Percentiles rank a stretch among this genome's conserved stretches.
These are phyloP conservation scores for Lampris incognitus DNA, from an alignment of 2,113 vertebrate genomes.

Conservation along the genomic window DNA sequence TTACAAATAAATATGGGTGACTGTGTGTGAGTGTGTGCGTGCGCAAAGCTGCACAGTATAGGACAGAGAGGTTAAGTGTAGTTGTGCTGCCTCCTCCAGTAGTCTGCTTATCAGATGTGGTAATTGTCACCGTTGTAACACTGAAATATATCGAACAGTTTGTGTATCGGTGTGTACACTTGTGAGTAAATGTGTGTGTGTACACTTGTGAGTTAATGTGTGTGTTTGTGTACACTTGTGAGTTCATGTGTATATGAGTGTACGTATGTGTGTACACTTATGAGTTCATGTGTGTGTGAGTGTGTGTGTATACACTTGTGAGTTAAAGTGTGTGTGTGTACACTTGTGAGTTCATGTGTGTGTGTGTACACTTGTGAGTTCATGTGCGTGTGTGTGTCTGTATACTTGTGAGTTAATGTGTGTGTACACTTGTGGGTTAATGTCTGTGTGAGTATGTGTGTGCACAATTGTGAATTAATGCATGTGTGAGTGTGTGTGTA, in stretches of 20 bases:
- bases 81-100: constrained; percentile 37
- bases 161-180: constrained; percentile 70
- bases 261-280: neutral
- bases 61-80: neutral
- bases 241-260: neutral
- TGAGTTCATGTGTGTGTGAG: neutral
- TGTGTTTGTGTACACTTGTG: neutral
- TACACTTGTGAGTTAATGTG: constrained; percentile 5
- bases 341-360: neutral
- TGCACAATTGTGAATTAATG: no score
- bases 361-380: neutral
- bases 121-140: constrained; percentile 65
- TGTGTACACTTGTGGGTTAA: neutral
- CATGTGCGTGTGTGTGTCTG: constrained; percentile 6
- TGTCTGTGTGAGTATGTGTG: constrained; percentile 12
- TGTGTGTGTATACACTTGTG: neutral
- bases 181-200: constrained; percentile 72
- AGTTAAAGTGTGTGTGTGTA: neutral
- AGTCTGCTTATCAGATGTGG: constrained; percentile 72
- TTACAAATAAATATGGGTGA: constrained; percentile 9
- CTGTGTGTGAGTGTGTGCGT: neutral
- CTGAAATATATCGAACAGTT: constrained; percentile 67
- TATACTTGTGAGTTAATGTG: constrained; percentile 1
- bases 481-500: constrained; percentile 6
- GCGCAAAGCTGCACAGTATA: neutral